phyloP scores from a whole-genome alignment of 2,113 vertebrate species.

The Percopsis transmontana region DNA sequence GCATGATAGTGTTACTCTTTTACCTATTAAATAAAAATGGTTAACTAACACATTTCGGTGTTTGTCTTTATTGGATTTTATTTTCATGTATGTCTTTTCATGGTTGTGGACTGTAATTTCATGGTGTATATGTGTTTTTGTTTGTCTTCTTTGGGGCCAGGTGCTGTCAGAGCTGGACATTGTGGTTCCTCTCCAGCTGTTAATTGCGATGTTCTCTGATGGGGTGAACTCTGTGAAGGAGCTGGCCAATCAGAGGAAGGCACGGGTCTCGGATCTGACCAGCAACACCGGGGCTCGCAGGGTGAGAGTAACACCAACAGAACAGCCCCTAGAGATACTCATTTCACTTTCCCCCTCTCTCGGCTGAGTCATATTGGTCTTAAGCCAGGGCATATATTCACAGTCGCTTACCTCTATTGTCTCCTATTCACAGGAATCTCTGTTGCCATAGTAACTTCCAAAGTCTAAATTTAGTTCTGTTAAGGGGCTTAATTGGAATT shows the following conservation, averaged over 20 bases:
- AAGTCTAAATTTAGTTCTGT: slow-evolving; percentile 70
- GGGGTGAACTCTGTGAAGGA: slow-evolving; percentile 98
- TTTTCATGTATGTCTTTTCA: not conserved
- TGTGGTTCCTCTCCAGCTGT: slow-evolving; percentile 92
- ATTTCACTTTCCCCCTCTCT: not conserved
- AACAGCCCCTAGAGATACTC: not conserved
- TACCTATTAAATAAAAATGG: not conserved
- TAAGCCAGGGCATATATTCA: not conserved
- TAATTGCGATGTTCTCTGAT: slow-evolving; percentile 99
- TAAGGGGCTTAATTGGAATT: slow-evolving; percentile 66
- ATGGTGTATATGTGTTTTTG: not conserved
- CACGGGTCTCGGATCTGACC: slow-evolving; percentile 83
- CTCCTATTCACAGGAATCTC: slow-evolving; percentile 30
- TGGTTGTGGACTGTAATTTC: slow-evolving; percentile 1
- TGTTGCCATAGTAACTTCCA: slow-evolving; percentile 70
- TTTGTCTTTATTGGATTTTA: not conserved
- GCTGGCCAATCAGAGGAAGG: slow-evolving; percentile 94
- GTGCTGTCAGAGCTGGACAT: slow-evolving; percentile 97
- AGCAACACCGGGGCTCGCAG: slow-evolving; percentile 87
- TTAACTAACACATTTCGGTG: not conserved
- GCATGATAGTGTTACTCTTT: not conserved
- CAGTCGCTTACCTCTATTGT: slow-evolving; percentile 29
- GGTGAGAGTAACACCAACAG: slow-evolving; percentile 74
- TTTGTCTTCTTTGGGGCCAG: slow-evolving; percentile 68
- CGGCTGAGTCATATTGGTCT: not conserved